Evolutionary conservation across 2,888 invertebrate species (phyloP).

Genomic region (Coelinius sp.): DNA sequence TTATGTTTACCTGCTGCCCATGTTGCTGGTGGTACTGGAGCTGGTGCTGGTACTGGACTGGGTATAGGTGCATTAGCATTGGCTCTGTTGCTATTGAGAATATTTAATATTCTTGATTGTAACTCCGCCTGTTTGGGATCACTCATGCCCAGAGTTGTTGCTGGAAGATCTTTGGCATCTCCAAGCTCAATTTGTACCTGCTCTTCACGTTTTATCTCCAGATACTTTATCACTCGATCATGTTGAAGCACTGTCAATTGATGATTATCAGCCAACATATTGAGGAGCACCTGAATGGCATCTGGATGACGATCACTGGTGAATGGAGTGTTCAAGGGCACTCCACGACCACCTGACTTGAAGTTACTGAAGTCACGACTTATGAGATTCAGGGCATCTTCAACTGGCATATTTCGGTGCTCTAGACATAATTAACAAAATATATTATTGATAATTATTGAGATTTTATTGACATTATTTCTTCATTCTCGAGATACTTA

Average conservation of each 20-base stretch:
- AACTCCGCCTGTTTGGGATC: conserved; percentile 78
- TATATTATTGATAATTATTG: background rate
- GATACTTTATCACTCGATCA: conserved; percentile 81
- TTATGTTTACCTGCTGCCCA: conserved; percentile 65
- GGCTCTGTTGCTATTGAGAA: conserved; percentile 77
- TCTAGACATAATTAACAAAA: conserved; percentile 73
- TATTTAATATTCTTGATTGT: conserved; percentile 84
- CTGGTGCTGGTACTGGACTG: conserved; percentile 61
- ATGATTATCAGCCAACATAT: conserved; percentile 86
- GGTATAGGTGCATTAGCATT: conserved; percentile 61
- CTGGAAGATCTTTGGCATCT: conserved; percentile 74
- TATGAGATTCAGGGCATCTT: conserved; percentile 88
- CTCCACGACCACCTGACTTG: conserved; percentile 74
- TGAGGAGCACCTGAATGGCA: conserved; percentile 73
- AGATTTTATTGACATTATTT: background rate
- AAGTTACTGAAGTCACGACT: conserved; percentile 80
- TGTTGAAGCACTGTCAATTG: conserved; percentile 84
- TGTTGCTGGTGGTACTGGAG: conserved; percentile 53
- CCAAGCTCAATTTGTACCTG: conserved; percentile 84
- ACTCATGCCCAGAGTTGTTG: conserved; percentile 70
- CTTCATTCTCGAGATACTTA: too few relatives aligned
- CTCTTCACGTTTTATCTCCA: conserved; percentile 81
- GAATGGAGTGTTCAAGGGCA: conserved; percentile 73
- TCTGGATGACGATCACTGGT: conserved; percentile 71
- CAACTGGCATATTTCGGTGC: conserved; percentile 96